These are phyloP conservation scores for Calameuta pallipes DNA, from an alignment of 2,888 invertebrate species.

Conservation along the genomic window DNA sequence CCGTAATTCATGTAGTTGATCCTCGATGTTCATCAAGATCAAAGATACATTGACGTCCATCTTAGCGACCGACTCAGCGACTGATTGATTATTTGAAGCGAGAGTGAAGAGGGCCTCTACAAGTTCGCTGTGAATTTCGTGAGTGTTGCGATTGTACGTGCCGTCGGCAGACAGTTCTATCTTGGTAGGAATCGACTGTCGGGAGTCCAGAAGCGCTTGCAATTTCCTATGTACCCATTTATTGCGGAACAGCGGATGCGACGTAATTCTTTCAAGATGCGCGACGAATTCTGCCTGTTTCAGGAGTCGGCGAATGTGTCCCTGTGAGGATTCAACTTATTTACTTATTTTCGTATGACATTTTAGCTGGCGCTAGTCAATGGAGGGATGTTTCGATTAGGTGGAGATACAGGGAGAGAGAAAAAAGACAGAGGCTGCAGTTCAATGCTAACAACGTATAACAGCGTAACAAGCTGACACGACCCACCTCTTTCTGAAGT, in stretches of 20 bases:
- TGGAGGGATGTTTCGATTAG: neutral
- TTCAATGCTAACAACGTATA: neutral
- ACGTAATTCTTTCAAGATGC: slow-evolving; percentile 49
- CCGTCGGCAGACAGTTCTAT: slow-evolving; percentile 31
- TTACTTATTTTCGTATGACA: neutral
- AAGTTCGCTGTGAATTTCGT: slow-evolving; percentile 27
- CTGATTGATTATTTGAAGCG: slow-evolving; percentile 26
- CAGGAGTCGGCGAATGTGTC: slow-evolving; percentile 46
- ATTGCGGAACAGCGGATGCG: slow-evolving; percentile 40
- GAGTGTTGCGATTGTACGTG: slow-evolving; percentile 28
- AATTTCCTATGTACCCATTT: slow-evolving; percentile 37
- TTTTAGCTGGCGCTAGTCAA: neutral
- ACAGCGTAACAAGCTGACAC: slow-evolving; percentile 22
- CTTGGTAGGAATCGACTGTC: slow-evolving; percentile 36
- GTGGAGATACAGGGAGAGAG: neutral
- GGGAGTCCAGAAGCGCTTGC: slow-evolving; percentile 26
- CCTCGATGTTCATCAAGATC: slow-evolving; percentile 28
- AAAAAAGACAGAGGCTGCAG: neutral
- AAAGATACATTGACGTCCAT: slow-evolving; percentile 21
- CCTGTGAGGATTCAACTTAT: slow-evolving; percentile 26
- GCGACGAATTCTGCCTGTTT: slow-evolving; percentile 59
- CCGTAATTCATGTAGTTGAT: slow-evolving; percentile 28
- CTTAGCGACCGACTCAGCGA: neutral
- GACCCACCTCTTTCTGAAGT: slow-evolving; percentile 47
- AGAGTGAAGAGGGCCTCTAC: slow-evolving; percentile 37